These are phyloP conservation scores for Ectropis grisescens DNA, from an alignment of 1,140 invertebrate species.

Conservation along the genomic window DNA sequence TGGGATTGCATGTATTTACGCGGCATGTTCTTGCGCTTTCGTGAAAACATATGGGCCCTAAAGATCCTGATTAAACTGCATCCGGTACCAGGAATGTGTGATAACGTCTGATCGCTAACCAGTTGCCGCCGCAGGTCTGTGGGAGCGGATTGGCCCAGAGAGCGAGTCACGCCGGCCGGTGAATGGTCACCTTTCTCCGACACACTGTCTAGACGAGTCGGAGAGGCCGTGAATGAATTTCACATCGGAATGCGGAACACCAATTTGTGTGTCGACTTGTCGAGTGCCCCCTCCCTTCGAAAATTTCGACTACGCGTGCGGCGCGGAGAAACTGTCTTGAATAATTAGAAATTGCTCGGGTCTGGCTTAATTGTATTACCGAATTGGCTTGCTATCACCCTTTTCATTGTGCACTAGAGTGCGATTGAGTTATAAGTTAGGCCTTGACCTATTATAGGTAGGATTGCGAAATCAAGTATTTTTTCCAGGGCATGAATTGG, in stretches of 20 bases:
- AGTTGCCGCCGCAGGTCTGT: slow-evolving; percentile 3
- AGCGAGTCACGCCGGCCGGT: slow-evolving; percentile 30
- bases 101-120: too few relatives aligned
- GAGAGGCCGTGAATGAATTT: slow-evolving; percentile 57
- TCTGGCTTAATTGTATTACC: neutral
- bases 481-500: too few relatives aligned
- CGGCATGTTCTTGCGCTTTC: too few relatives aligned
- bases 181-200: slow-evolving; percentile 67
- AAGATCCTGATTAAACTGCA: too few relatives aligned
- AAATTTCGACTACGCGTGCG: slow-evolving; percentile 24
- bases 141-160: slow-evolving; percentile 23
- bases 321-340: slow-evolving; percentile 34
- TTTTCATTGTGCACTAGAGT: too few relatives aligned
- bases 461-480: too few relatives aligned
- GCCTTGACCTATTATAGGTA: too few relatives aligned
- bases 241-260: slow-evolving; percentile 61
- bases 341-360: slow-evolving; percentile 27
- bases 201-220: slow-evolving; percentile 57
- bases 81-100: too few relatives aligned
- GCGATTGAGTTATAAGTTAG: too few relatives aligned
- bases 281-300: slow-evolving; percentile 26
- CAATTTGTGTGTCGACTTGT: slow-evolving; percentile 43
- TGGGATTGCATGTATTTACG: too few relatives aligned
- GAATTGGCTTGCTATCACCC: neutral
- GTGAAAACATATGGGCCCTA: too few relatives aligned